Base-by-base conservation (phyloP, 2,888 invertebrate species). In the Noctua janthe region DNA sequence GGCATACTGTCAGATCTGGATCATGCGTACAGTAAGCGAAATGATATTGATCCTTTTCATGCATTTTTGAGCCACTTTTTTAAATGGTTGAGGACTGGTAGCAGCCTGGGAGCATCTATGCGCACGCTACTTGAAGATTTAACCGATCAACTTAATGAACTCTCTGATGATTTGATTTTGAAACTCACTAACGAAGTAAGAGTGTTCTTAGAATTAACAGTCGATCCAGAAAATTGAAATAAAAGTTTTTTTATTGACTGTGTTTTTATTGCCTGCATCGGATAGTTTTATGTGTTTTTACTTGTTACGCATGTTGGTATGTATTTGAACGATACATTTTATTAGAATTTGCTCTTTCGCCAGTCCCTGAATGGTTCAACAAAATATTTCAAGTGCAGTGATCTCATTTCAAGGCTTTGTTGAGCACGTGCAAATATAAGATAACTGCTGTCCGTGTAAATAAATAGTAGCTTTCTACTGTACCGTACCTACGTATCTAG, bases 1-100 rank as follows among this genome's bases (percentile, higher is more conserved):
- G 89, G 89, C 0, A 95, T 96, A 80, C 82, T 96, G 11, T 95
- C 96, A 8, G 96, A 96, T 82, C 87, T 96, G 90, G 96, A 96
- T 83, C 92, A 94, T 71, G 89, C 94, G 67, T 96, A 93, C 56
- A 91, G 91, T 64, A 92, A 88, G 23, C 84, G 88, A 0, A 93
- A 90, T 43, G 72, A 85, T 17, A 56, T 86, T 0, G 92, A 93
- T 62, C 93, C 93, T 0, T 95, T 95, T 78, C 90, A 91, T 67
- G 77, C 75, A 7, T 95, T 95, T 80, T 77, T 95, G 62, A 88
- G 87, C 3, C 90, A 89, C 64, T 92, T 93, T 56, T 89, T 88
- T 35, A 91, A 91, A 39, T 94, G 95, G 94, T 51, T 84, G 0
- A 89, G 83, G 35, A 74, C 70, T 35, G 92, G 91, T 2, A 85